A percentile compares a stretch with the other conserved stretches of the same genome.
These are phyloP conservation scores for Forbesichthys papilliferus DNA, from an alignment of 2,113 vertebrate species.

Conservation along the genomic window DNA sequence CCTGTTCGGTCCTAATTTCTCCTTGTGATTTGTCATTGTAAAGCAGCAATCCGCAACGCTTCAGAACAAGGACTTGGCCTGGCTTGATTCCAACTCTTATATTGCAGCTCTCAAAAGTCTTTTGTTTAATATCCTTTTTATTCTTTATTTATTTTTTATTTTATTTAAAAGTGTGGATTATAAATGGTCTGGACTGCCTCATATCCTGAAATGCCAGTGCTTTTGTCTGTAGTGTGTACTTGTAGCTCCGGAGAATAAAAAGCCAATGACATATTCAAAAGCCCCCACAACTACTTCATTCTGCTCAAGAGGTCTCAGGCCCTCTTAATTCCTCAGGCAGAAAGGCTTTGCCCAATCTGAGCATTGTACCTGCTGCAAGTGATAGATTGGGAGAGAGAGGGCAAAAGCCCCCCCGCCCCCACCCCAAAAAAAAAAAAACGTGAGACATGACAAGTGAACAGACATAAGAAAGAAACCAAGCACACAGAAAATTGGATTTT, in stretches of 20 bases:
- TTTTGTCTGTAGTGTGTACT: conserved; percentile 18
- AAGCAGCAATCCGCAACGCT: conserved; percentile 18
- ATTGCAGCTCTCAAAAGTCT: not conserved
- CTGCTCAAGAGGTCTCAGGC: conserved; percentile 55
- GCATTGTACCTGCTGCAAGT: conserved; percentile 75
- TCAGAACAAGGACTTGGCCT: not conserved
- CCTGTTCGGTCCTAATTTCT: conserved; percentile 43
- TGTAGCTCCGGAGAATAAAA: conserved; percentile 54
- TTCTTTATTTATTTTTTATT: conserved; percentile 18
- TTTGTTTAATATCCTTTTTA: conserved; percentile 22
- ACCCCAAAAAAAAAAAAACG: conserved; percentile 47
- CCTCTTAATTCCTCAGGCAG: conserved; percentile 70
- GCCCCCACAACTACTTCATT: conserved; percentile 61
- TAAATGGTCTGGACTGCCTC: conserved; percentile 22
- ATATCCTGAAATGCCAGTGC: conserved; percentile 43
- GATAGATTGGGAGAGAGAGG: conserved; percentile 70
- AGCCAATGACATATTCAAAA: conserved; percentile 65
- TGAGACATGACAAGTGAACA: conserved; percentile 76
- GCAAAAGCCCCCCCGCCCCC: conserved; percentile 5
- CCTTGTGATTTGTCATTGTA: conserved; percentile 44
- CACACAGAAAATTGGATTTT: conserved; percentile 80
- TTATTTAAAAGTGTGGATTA: conserved; percentile 22
- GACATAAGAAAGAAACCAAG: conserved; percentile 72
- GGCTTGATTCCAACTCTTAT: conserved; percentile 18
- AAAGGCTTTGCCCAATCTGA: conserved; percentile 71